Evolutionary conservation across 2,113 vertebrate species (phyloP).

Genomic region (Megaleporinus macrocephalus): DNA sequence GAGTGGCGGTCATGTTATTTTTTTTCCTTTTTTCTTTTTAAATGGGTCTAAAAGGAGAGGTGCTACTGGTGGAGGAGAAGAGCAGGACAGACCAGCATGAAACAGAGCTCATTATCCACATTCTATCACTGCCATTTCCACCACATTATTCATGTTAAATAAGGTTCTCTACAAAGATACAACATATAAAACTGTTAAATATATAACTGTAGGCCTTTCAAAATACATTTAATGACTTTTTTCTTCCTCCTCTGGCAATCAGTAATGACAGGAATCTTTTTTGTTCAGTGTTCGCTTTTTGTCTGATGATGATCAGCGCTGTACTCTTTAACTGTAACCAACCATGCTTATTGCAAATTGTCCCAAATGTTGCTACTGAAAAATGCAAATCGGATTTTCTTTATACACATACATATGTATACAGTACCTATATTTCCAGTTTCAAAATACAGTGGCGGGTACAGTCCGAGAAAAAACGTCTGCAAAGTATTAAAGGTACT

Average conservation of each 20-base stretch:
- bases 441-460: slow-evolving; percentile 88
- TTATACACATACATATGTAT: slow-evolving; percentile 76
- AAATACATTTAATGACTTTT: slow-evolving; percentile 99
- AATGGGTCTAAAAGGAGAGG: slow-evolving; percentile 81
- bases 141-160: slow-evolving; percentile 94
- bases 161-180: slow-evolving; percentile 99
- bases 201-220: slow-evolving; percentile 99
- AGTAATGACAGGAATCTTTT: slow-evolving; percentile 73
- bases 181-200: slow-evolving; percentile 99
- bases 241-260: slow-evolving; percentile 70
- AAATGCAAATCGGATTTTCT: slow-evolving; percentile 82
- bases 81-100: slow-evolving; percentile 74
- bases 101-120: slow-evolving; percentile 83
- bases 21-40: slow-evolving; percentile 57
- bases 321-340: slow-evolving; percentile 78
- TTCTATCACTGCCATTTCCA: slow-evolving; percentile 82
- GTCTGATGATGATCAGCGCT: slow-evolving; percentile 83
- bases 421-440: slow-evolving; percentile 75
- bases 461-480: slow-evolving; percentile 84
- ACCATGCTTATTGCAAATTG: slow-evolving; percentile 86
- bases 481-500: slow-evolving; percentile 83
- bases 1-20: slow-evolving; percentile 64
- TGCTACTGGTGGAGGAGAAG: slow-evolving; percentile 87
- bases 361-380: slow-evolving; percentile 86
- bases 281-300: slow-evolving; percentile 65